Conservation (phyloP, 2,888 invertebrate genomes). For the Spisula subtruncata region DNA sequence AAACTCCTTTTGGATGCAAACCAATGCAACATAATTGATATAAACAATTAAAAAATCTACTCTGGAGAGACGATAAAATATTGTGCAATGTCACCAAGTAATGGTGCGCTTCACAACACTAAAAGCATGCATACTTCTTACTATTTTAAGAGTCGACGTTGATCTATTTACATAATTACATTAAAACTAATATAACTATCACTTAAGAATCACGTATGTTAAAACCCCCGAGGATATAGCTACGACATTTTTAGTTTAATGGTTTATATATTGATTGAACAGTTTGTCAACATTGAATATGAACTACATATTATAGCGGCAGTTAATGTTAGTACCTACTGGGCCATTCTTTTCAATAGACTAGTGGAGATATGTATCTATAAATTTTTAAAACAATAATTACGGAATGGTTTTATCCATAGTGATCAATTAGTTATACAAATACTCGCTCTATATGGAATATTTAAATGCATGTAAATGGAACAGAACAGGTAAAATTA, state of each 20-base stretch:
- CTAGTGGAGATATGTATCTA: conserved; percentile 8
- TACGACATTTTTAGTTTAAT: background rate
- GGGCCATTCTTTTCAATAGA: background rate
- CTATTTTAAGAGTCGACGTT: too few relatives aligned
- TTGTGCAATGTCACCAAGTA: too few relatives aligned
- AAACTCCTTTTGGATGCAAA: too few relatives aligned
- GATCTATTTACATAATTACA: too few relatives aligned
- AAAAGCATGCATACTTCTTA: too few relatives aligned
- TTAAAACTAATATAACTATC: too few relatives aligned
- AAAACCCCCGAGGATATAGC: background rate
- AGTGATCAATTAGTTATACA: background rate
- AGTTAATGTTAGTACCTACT: background rate
- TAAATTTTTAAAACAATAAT: background rate
- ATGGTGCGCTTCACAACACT: too few relatives aligned
- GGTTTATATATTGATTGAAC: background rate
- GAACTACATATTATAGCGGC: background rate
- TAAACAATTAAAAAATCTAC: too few relatives aligned
- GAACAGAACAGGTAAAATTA: background rate
- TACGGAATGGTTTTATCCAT: background rate
- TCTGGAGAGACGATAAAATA: too few relatives aligned
- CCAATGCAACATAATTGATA: too few relatives aligned
- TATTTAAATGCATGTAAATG: background rate
- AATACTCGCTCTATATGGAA: background rate
- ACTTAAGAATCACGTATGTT: background rate
- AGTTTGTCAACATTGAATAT: background rate